Evolutionary conservation across 2,797 vertebrate genomes (phyloP).

Genomic region (Bucorvus abyssinicus): DNA sequence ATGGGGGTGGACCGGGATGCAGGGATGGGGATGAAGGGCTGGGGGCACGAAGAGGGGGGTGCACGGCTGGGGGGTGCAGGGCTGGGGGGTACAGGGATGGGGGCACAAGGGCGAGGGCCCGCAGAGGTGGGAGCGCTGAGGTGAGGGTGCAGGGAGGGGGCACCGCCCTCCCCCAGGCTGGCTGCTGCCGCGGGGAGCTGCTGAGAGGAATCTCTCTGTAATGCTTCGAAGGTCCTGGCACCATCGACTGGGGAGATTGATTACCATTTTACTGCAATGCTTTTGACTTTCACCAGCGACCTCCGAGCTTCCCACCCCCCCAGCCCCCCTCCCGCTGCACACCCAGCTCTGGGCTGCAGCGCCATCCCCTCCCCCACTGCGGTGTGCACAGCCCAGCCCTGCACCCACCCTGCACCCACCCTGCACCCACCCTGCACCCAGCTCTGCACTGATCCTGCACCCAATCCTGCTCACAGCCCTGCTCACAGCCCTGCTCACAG

Average conservation of each 20-base stretch:
- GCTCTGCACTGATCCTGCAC: too few relatives aligned
- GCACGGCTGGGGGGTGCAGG: background rate
- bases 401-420: background rate
- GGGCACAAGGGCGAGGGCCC: background rate
- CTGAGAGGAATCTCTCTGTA: constrained; percentile 21
- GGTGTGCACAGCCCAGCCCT: constrained; percentile 26
- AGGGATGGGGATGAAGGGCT: background rate
- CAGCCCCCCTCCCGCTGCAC: background rate
- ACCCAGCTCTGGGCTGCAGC: constrained; percentile 32
- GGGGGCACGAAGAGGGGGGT: background rate
- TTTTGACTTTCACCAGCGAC: constrained; percentile 74
- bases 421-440: background rate
- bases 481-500: too few relatives aligned
- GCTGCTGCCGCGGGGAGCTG: background rate
- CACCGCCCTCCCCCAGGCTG: background rate
- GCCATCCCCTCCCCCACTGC: constrained; percentile 45
- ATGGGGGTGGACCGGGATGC: too few relatives aligned
- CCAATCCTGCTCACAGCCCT: too few relatives aligned
- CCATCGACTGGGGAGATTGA: constrained; percentile 72
- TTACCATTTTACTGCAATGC: constrained; percentile 70
- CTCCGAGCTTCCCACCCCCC: constrained; percentile 27
- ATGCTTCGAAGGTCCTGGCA: constrained; percentile 34
- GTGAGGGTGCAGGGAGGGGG: background rate
- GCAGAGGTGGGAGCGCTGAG: background rate
- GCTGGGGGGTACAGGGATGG: background rate